Conservation (phyloP, 1,140 invertebrate genomes). For the Acyrthosiphon pisum region DNA sequence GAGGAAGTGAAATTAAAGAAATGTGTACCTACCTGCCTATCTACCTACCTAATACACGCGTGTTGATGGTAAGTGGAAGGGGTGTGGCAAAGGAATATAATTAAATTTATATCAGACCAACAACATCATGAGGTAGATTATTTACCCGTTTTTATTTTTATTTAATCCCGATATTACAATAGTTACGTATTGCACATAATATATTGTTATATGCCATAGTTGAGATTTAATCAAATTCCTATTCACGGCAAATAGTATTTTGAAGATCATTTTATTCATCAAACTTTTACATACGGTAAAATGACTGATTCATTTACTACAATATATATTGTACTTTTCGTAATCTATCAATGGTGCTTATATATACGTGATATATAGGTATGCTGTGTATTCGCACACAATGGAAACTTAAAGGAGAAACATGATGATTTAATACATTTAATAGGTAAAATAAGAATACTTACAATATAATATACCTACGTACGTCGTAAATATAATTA, state of each 20-base stretch:
- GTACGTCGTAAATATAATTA: not conserved
- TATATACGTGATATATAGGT: not conserved
- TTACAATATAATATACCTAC: not conserved
- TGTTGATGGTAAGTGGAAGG: not conserved
- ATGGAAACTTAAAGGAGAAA: not conserved
- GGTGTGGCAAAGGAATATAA: not conserved
- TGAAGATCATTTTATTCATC: not conserved
- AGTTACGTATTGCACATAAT: not conserved
- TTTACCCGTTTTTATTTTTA: not conserved
- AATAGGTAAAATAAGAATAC: not conserved
- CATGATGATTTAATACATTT: not conserved
- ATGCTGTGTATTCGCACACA: not conserved
- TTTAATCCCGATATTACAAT: not conserved
- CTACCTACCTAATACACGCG: not conserved
- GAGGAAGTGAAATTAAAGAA: not conserved
- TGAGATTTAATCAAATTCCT: slow-evolving; percentile 26
- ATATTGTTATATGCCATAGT: not conserved
- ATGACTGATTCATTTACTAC: not conserved
- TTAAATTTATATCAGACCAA: not conserved
- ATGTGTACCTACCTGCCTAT: not conserved
- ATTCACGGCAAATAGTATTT: not conserved
- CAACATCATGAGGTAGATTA: not conserved
- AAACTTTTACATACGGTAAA: not conserved
- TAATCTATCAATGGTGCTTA: not conserved
- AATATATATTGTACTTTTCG: not conserved